Percentiles rank a stretch among this genome's conserved stretches.
Evolutionary conservation across 2,797 vertebrate species (phyloP).

Genomic region (Chiloscyllium punctatum): DNA sequence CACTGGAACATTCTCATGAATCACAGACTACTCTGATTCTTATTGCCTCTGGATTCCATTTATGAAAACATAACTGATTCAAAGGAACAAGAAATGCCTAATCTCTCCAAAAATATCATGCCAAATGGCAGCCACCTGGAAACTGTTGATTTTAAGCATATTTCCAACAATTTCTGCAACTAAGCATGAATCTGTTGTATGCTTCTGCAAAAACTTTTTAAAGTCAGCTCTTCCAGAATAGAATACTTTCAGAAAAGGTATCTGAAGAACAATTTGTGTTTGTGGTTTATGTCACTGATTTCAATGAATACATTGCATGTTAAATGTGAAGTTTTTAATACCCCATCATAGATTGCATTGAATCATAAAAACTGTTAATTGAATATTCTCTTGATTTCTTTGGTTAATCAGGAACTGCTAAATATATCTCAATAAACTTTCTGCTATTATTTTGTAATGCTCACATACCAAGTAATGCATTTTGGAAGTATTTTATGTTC

Average conservation of each 20-base stretch:
- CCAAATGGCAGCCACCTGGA: background rate
- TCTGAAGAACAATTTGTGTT: background rate
- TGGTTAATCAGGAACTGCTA: background rate
- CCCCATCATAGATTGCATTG: background rate
- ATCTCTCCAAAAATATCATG: background rate
- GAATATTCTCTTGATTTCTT: background rate
- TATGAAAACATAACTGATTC: background rate
- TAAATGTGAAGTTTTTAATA: background rate
- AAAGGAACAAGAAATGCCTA: background rate
- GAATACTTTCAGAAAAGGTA: background rate
- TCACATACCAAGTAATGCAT: background rate
- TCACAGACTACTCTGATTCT: background rate
- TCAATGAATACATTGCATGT: background rate
- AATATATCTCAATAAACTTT: background rate
- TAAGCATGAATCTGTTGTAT: background rate
- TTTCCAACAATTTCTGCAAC: slow-evolving; percentile 19
- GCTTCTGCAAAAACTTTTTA: background rate
- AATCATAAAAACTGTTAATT: background rate
- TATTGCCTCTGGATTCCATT: background rate
- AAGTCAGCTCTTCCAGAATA: background rate
- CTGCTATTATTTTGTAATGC: background rate
- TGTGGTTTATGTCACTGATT: background rate
- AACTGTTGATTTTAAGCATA: slow-evolving; percentile 20
- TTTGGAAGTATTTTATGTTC: background rate
- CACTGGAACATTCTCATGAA: background rate